Percentiles rank a stretch among this genome's conserved stretches.
phyloP scores from a whole-genome alignment of 2,113 vertebrate genomes.

The Apus apus region DNA sequence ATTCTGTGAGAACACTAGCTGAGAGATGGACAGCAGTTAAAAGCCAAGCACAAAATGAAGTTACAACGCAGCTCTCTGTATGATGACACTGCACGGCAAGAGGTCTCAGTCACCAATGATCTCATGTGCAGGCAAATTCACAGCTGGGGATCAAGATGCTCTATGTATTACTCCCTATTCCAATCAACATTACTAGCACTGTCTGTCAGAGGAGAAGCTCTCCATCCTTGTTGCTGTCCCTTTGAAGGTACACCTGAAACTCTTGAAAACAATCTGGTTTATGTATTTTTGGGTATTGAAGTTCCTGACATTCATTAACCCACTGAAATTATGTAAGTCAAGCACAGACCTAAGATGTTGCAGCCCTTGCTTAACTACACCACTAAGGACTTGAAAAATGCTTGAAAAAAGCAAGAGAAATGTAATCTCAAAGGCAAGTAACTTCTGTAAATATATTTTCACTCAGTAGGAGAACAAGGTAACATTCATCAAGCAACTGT shows the following conservation, averaged over 20 bases:
- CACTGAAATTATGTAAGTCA: not conserved
- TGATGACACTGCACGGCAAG: not conserved
- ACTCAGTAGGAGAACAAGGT: not conserved
- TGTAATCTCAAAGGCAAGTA: not conserved
- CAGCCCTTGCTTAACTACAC: not conserved
- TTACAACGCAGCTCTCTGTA: not conserved
- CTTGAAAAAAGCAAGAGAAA: not conserved
- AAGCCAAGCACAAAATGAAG: not conserved
- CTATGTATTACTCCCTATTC: not conserved
- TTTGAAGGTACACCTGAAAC: not conserved
- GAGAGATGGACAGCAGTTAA: not conserved
- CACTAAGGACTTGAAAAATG: not conserved
- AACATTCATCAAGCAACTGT: not conserved
- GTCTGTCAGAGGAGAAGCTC: not conserved
- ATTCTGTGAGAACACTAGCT: not conserved
- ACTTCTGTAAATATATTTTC: not conserved
- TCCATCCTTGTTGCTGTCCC: not conserved
- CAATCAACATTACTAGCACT: not conserved
- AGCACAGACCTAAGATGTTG: not conserved
- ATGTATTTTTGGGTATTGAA: not conserved
- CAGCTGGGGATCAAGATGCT: not conserved
- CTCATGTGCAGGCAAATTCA: not conserved
- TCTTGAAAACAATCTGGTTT: not conserved
- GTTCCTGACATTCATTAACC: not conserved
- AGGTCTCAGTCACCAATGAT: not conserved